Percentiles rank a stretch among this genome's conserved stretches.
These are phyloP conservation scores for Spea multiplicata DNA, from an alignment of 2,113 vertebrate species.

Conservation along the genomic window DNA sequence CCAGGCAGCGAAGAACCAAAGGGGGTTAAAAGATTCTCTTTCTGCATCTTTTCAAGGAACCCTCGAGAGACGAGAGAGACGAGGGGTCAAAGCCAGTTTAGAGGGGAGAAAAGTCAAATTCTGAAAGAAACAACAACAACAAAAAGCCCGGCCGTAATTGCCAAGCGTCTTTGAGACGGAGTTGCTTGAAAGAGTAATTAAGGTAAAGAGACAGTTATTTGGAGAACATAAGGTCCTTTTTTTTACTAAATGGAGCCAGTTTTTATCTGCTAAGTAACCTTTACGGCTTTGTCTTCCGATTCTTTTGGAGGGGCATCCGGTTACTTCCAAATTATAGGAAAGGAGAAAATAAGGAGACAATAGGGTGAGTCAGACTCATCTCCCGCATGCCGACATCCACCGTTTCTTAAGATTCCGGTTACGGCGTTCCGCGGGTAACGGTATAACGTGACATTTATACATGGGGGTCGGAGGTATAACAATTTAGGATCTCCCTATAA, in stretches of 20 bases:
- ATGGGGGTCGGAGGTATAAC: too few relatives aligned
- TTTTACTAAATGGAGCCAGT: constrained; percentile 63
- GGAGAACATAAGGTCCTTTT: constrained; percentile 58
- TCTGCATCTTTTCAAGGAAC: constrained; percentile 22
- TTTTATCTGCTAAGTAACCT: constrained; percentile 66
- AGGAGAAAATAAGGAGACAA: constrained; percentile 16
- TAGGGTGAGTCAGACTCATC: background rate
- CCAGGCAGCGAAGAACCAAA: constrained; percentile 12
- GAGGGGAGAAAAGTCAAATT: background rate
- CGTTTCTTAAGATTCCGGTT: constrained; percentile 3
- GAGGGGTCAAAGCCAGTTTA: constrained; percentile 12
- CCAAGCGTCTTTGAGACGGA: constrained; percentile 30
- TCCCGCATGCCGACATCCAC: constrained; percentile 51
- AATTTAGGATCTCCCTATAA: too few relatives aligned
- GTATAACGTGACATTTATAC: background rate
- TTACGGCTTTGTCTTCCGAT: constrained; percentile 53
- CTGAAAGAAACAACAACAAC: constrained; percentile 5
- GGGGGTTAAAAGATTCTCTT: constrained; percentile 32
- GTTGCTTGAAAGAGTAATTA: constrained; percentile 60
- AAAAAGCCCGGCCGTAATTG: background rate
- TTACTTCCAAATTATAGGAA: constrained; percentile 56
- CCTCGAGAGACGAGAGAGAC: background rate
- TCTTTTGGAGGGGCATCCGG: constrained; percentile 54
- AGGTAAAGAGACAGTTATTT: constrained; percentile 56
- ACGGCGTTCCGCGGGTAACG: background rate